phyloP scores from a whole-genome alignment of 1,140 invertebrate genomes.

The Drosophila burlai region DNA sequence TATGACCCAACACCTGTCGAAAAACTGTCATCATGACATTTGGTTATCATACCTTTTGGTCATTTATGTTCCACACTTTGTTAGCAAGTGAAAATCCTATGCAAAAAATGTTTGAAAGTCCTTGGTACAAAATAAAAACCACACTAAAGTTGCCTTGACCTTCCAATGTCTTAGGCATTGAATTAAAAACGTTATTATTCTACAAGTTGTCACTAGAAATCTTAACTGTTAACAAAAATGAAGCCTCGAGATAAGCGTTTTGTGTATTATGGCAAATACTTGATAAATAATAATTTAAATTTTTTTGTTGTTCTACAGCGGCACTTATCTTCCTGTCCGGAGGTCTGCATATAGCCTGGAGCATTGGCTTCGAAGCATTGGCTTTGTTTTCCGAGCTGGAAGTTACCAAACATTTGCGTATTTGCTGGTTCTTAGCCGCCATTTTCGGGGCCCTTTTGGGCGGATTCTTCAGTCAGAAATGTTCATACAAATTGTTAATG shows the following conservation, averaged over 20 bases:
- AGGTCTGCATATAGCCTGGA: slow-evolving; percentile 74
- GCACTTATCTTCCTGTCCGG: slow-evolving; percentile 65
- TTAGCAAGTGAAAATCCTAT: not conserved
- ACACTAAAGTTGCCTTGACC: not conserved
- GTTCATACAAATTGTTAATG: slow-evolving; percentile 56
- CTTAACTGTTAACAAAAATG: slow-evolving; percentile 2
- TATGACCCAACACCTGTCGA: not conserved
- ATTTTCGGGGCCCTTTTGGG: slow-evolving; percentile 50
- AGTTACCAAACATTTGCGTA: slow-evolving; percentile 45
- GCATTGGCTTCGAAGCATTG: slow-evolving; percentile 55
- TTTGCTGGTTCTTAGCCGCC: slow-evolving; percentile 64
- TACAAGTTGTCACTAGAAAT: not conserved
- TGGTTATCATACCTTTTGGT: not conserved
- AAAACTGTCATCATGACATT: slow-evolving; percentile 3
- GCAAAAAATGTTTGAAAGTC: not conserved
- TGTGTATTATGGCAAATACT: slow-evolving; percentile 1
- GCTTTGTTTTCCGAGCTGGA: slow-evolving; percentile 18
- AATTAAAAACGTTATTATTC: not conserved
- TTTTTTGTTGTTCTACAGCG: slow-evolving; percentile 26
- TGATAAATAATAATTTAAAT: not conserved
- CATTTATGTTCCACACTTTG: too few species aligned
- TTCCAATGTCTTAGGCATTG: not conserved
- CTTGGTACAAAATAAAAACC: too few species aligned
- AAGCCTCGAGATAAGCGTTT: slow-evolving; percentile 2
- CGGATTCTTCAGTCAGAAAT: slow-evolving; percentile 14